Evolutionary conservation across 2,888 invertebrate species (phyloP).

Genomic region (Stictocephala bisonia): DNA sequence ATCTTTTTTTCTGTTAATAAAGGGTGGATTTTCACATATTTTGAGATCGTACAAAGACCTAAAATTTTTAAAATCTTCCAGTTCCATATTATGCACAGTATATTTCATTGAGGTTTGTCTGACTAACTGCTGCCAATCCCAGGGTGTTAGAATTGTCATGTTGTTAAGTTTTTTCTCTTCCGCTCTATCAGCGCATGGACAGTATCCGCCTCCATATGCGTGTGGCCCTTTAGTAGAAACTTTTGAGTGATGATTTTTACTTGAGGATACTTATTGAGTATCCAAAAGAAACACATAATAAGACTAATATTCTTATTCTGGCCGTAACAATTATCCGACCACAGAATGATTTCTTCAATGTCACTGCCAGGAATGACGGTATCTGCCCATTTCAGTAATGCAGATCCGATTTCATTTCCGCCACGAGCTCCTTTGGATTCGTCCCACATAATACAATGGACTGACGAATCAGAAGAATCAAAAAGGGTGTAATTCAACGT

Average conservation of each 20-base stretch:
- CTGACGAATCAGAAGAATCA: constrained; percentile 34
- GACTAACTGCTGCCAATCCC: constrained; percentile 43
- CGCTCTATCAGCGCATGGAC: constrained; percentile 27
- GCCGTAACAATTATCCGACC: constrained; percentile 9
- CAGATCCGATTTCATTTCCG: constrained; percentile 57
- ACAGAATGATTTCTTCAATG: constrained; percentile 22
- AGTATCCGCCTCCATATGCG: constrained; percentile 34
- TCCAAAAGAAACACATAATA: constrained; percentile 22
- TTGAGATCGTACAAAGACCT: too few species aligned
- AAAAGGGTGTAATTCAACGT: constrained; percentile 33
- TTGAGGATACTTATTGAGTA: constrained; percentile 30
- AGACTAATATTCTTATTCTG: constrained; percentile 1
- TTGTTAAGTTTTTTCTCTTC: constrained; percentile 41
- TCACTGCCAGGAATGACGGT: constrained; percentile 28
- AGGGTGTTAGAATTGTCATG: constrained; percentile 40
- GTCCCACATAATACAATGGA: constrained; percentile 54
- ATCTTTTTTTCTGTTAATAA: constrained; percentile 20
- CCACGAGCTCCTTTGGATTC: constrained; percentile 54
- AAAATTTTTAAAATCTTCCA: constrained; percentile 23
- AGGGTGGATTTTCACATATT: constrained; percentile 46
- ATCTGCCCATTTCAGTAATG: constrained; percentile 44
- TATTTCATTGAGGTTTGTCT: constrained; percentile 28
- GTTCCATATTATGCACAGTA: constrained; percentile 35
- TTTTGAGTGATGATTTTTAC: background rate
- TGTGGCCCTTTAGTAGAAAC: background rate